phyloP scores from a whole-genome alignment of 2,113 vertebrate species.

The Xerus inauris region DNA sequence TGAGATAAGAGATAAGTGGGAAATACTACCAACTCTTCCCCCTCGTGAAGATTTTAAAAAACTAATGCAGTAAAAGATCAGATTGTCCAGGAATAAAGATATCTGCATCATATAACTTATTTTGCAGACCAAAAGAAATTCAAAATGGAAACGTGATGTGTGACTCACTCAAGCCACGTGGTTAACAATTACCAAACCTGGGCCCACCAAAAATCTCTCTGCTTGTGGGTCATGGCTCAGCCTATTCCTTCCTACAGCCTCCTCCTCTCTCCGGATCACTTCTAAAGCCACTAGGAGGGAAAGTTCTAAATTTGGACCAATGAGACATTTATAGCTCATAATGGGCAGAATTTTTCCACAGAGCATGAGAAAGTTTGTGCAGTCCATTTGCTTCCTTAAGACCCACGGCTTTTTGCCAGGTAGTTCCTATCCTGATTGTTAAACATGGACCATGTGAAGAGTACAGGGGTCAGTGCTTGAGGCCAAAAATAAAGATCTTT shows the following conservation, averaged over 20 bases:
- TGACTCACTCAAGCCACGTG: neutral
- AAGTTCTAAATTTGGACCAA: neutral
- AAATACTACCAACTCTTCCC: neutral
- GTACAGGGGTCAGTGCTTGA: neutral
- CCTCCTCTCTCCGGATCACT: neutral
- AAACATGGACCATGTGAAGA: neutral
- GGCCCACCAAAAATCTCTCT: accelerated
- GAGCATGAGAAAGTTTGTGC: neutral
- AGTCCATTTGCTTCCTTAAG: neutral
- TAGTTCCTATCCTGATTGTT: neutral
- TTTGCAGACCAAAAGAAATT: neutral
- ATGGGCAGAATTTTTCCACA: neutral
- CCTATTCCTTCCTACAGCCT: neutral
- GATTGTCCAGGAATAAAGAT: neutral
- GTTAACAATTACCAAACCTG: neutral
- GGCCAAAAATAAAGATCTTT: neutral
- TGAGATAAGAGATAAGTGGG: neutral
- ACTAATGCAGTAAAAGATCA: neutral
- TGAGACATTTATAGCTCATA: neutral
- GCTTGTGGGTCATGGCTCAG: neutral
- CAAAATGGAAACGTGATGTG: neutral
- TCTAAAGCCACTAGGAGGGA: neutral
- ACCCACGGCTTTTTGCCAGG: neutral
- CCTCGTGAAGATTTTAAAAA: neutral
- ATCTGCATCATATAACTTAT: neutral